Percentiles rank a stretch among this genome's conserved stretches.
phyloP scores from a whole-genome alignment of 2,113 vertebrate species.

The Salvator merianae region DNA sequence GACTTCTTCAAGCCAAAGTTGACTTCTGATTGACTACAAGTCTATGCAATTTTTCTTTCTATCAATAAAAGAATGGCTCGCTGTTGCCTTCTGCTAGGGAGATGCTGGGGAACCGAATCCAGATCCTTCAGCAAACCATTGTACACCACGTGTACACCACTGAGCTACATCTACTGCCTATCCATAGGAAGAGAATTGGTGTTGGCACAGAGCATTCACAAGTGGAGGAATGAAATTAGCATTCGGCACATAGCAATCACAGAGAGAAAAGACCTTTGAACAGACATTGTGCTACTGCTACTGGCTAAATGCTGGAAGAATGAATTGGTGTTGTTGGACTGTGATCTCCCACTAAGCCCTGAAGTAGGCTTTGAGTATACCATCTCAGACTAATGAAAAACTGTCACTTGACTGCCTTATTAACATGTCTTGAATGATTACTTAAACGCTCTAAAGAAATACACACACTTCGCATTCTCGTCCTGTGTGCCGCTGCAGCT shows the following conservation, averaged over 20 bases:
- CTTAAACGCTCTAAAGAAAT: slow-evolving; percentile 55
- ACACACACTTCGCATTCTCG: slow-evolving; percentile 56
- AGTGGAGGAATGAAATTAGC: background rate
- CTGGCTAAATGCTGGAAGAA: background rate
- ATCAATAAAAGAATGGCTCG: too few relatives aligned
- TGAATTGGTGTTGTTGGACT: too few relatives aligned
- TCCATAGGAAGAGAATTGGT: background rate
- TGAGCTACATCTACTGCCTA: too few relatives aligned
- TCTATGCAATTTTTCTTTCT: too few relatives aligned
- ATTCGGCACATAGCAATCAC: background rate
- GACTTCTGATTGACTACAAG: too few relatives aligned
- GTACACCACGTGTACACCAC: too few relatives aligned
- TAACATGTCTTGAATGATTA: slow-evolving; percentile 43
- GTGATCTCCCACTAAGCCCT: background rate
- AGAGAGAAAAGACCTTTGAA: background rate
- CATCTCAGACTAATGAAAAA: background rate
- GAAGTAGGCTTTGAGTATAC: background rate
- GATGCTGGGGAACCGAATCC: too few relatives aligned
- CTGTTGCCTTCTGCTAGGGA: too few relatives aligned
- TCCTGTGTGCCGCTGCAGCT: slow-evolving; percentile 33
- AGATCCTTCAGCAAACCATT: too few relatives aligned
- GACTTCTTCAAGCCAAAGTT: too few relatives aligned
- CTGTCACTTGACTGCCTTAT: slow-evolving; percentile 51
- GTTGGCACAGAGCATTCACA: background rate
- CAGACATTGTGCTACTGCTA: background rate